phyloP scores from a whole-genome alignment of 2,797 vertebrate genomes.

The Macrochelys suwanniensis region DNA sequence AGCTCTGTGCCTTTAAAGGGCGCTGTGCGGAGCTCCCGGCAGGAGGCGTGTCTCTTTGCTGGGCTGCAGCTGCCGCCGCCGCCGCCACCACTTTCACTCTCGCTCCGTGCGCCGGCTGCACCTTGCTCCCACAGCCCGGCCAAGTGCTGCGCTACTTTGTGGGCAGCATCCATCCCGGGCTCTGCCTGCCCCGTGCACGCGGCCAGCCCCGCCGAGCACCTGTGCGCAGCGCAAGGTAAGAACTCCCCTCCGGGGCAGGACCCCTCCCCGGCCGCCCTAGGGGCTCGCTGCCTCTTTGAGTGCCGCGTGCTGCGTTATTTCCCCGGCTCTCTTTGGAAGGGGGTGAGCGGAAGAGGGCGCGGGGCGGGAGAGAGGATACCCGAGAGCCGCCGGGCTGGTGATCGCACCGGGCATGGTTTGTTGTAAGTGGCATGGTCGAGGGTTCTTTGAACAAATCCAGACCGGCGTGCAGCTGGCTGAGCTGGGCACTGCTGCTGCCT shows the following conservation, averaged over 20 bases:
- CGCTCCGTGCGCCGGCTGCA: constrained; percentile 73
- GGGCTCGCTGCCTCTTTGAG: neutral
- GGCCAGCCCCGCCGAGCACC: constrained; percentile 8
- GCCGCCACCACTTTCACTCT: constrained; percentile 69
- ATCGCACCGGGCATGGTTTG: neutral
- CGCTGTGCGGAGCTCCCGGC: constrained; percentile 80
- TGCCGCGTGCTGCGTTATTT: neutral
- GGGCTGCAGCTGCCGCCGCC: neutral
- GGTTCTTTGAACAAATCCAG: neutral
- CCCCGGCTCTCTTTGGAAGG: neutral
- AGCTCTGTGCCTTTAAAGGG: constrained; percentile 81
- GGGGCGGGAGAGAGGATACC: neutral
- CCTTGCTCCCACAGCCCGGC: constrained; percentile 18
- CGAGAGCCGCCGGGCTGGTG: neutral
- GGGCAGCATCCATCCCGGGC: neutral
- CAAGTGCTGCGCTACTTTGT: constrained; percentile 22
- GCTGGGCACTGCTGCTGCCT: neutral
- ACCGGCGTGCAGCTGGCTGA: constrained; percentile 1
- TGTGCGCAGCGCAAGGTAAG: constrained; percentile 63
- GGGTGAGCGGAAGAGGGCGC: neutral
- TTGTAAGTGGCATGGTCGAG: constrained; percentile 16
- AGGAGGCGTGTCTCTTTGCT: constrained; percentile 91
- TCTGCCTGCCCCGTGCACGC: neutral
- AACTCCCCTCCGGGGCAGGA: neutral
- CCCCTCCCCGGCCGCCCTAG: neutral